Conservation (phyloP, 2,113 vertebrate genomes). For the Fukomys damarensis region DNA sequence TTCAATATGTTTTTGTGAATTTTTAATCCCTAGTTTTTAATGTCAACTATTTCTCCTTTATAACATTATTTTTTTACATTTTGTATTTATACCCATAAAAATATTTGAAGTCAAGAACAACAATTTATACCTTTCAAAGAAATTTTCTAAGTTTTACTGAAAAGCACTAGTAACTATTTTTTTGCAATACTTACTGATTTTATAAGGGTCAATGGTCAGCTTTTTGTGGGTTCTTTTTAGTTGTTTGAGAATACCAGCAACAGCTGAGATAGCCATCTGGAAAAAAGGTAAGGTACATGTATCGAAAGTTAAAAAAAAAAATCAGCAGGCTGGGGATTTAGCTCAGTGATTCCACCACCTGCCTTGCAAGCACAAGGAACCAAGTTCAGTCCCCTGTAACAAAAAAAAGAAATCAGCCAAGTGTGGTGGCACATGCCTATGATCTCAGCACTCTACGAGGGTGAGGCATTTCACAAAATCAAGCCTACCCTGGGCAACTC, state of each 20-base stretch:
- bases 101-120: constrained; percentile 15
- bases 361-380: too few relatives aligned
- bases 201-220: constrained; percentile 90
- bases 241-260: constrained; percentile 97
- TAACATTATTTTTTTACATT: background rate
- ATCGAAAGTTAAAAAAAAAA: background rate
- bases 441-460: background rate
- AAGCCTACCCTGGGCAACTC: background rate
- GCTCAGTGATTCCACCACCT: too few relatives aligned
- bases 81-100: background rate
- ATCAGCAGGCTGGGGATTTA: too few relatives aligned
- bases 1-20: background rate
- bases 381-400: too few relatives aligned
- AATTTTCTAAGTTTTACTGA: background rate
- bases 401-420: background rate
- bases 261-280: constrained; percentile 96
- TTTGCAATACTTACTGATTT: constrained; percentile 90
- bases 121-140: background rate
- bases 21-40: background rate
- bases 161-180: background rate
- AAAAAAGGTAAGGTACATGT: background rate
- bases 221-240: constrained; percentile 96
- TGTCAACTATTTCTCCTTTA: background rate
- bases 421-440: background rate
- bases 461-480: background rate